Percentiles rank a stretch among this genome's conserved stretches.
These are phyloP conservation scores for Chamaea fasciata DNA, from an alignment of 2,113 vertebrate species.

Conservation along the genomic window DNA sequence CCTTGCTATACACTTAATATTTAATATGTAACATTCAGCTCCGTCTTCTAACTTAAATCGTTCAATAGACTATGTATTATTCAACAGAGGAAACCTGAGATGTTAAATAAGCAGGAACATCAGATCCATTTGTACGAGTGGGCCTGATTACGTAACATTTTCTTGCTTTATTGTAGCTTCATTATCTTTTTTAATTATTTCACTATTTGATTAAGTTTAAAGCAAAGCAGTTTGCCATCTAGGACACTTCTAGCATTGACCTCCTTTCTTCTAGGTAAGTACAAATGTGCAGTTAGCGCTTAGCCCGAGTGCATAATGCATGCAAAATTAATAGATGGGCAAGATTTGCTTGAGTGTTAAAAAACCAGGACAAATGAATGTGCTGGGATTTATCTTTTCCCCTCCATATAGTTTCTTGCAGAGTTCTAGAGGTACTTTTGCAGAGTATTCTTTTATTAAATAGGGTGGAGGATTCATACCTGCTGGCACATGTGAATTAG, in stretches of 20 bases:
- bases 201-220: neutral
- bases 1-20: neutral
- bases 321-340: slow-evolving; percentile 7
- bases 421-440: neutral
- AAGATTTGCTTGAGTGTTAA: neutral
- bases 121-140: neutral
- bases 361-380: neutral
- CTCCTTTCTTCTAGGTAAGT: neutral
- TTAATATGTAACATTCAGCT: slow-evolving; percentile 17
- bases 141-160: neutral
- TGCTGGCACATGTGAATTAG: neutral
- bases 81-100: neutral
- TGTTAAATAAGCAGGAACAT: neutral
- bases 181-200: slow-evolving; percentile 12
- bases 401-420: neutral
- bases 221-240: neutral
- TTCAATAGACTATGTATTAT: slow-evolving; percentile 12
- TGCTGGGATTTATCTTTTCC: neutral
- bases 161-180: neutral
- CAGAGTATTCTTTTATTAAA: neutral
- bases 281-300: neutral
- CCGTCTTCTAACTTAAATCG: neutral
- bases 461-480: neutral
- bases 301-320: neutral
- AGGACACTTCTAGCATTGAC: neutral